Percentiles rank a stretch among this genome's conserved stretches.
phyloP scores from a whole-genome alignment of 2,888 invertebrate genomes.

The Amphipoea lucens region DNA sequence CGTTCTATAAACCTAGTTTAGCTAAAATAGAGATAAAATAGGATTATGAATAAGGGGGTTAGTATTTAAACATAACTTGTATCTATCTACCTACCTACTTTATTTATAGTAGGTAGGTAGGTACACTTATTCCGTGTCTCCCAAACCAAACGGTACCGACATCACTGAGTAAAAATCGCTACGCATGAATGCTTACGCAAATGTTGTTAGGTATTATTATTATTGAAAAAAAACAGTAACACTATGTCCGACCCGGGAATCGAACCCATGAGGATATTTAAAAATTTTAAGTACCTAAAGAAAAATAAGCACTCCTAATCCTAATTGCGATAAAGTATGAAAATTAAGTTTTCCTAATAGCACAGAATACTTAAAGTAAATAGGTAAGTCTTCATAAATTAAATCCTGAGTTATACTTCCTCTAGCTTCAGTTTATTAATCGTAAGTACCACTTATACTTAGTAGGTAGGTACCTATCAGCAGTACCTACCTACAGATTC shows the following conservation, averaged over 20 bases:
- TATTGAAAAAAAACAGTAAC: too few relatives aligned
- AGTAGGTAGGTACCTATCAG: too few relatives aligned
- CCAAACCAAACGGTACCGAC: neutral
- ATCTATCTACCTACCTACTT: neutral
- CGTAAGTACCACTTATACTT: neutral
- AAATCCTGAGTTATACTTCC: neutral
- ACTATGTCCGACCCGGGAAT: too few relatives aligned
- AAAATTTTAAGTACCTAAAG: neutral
- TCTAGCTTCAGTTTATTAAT: neutral
- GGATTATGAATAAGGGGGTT: too few relatives aligned
- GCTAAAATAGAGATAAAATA: too few relatives aligned
- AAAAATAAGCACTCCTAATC: neutral
- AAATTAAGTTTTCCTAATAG: neutral
- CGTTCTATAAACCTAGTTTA: too few relatives aligned
- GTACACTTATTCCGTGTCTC: neutral
- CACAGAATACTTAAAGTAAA: too few relatives aligned
- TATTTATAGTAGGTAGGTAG: neutral
- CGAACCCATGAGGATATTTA: too few relatives aligned
- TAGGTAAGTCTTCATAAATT: neutral
- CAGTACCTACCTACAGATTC: neutral
- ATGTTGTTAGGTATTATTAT: too few relatives aligned
- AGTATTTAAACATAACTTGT: neutral
- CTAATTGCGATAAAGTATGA: neutral
- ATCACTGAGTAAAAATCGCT: neutral
- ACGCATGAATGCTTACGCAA: too few relatives aligned